phyloP scores from a whole-genome alignment of 1,140 invertebrate species.

The Leucophenga varia region DNA sequence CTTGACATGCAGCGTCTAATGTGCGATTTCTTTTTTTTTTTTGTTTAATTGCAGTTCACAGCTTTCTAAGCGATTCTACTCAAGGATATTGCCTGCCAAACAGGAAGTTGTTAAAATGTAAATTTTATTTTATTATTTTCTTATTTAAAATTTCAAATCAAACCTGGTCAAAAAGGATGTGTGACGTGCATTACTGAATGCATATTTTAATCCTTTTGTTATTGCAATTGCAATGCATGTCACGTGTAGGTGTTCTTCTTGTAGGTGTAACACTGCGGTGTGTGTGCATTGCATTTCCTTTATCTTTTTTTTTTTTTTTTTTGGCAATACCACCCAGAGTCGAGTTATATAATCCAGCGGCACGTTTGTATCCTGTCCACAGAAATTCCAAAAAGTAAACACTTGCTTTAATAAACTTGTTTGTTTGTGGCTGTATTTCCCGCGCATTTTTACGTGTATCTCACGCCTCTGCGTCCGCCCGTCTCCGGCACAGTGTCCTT shows the following conservation, averaged over 20 bases:
- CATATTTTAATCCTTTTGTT: no score
- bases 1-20: slow-evolving; percentile 33
- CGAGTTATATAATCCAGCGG: slow-evolving; percentile 29
- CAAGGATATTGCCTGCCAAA: slow-evolving; percentile 19
- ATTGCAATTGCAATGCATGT: slow-evolving; percentile 1
- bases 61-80: slow-evolving; percentile 25
- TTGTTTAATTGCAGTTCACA: slow-evolving; percentile 8
- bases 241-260: slow-evolving; percentile 19
- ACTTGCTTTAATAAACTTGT: slow-evolving; percentile 22
- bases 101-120: slow-evolving; percentile 1
- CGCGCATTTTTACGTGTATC: slow-evolving; percentile 32
- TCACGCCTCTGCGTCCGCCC: no score
- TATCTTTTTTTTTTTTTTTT: no score
- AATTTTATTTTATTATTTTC: no score
- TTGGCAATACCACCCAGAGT: no score
- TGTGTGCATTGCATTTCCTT: no score
- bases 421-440: no score
- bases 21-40: slow-evolving; percentile 33
- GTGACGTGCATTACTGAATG: slow-evolving; percentile 1
- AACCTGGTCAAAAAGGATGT: no score
- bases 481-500: neutral
- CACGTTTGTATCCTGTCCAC: slow-evolving; percentile 12
- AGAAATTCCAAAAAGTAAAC: slow-evolving; percentile 23
- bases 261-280: slow-evolving; percentile 33
- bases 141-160: no score